Percentiles rank a stretch among this genome's conserved stretches.
Evolutionary conservation across 2,888 invertebrate species (phyloP).

Genomic region (Eudasyphora cyanicolor): DNA sequence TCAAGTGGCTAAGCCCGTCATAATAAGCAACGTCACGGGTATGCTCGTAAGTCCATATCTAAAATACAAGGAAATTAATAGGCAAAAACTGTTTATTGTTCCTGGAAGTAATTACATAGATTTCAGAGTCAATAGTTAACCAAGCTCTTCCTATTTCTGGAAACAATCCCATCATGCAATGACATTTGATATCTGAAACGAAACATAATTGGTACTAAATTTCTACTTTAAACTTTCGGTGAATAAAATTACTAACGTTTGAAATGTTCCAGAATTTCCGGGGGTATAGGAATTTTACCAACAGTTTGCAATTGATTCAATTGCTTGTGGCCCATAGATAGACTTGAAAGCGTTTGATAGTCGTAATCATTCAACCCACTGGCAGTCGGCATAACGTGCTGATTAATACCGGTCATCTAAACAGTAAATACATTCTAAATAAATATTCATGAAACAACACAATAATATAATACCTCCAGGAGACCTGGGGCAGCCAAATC

Average conservation of each 20-base stretch:
- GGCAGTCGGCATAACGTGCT: constrained; percentile 88
- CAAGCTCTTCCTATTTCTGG: constrained; percentile 97
- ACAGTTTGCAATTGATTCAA: constrained; percentile 89
- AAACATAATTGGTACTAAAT: no score
- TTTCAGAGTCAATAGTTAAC: constrained; percentile 98
- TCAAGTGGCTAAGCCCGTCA: constrained; percentile 96
- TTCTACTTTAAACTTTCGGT: no score
- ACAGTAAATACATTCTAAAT: constrained; percentile 24
- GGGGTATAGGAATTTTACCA: constrained; percentile 93
- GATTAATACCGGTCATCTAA: constrained; percentile 84
- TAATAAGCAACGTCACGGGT: constrained; percentile 97
- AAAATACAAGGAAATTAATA: no score
- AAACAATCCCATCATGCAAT: constrained; percentile 98
- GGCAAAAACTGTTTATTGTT: not conserved
- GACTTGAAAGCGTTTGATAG: constrained; percentile 89
- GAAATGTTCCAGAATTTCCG: constrained; percentile 97
- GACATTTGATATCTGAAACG: constrained; percentile 92
- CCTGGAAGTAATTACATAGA: not conserved
- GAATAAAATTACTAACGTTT: constrained; percentile 84
- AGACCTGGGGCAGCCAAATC: constrained; percentile 76
- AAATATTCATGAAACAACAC: not conserved
- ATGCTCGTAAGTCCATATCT: constrained; percentile 95
- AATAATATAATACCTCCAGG: constrained; percentile 72
- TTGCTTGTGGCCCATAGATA: constrained; percentile 85
- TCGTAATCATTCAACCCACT: constrained; percentile 95